A percentile compares a stretch with the other conserved stretches of the same genome.
Conservation (phyloP, 2,888 invertebrate genomes). For the Cheilosia vernalis region DNA sequence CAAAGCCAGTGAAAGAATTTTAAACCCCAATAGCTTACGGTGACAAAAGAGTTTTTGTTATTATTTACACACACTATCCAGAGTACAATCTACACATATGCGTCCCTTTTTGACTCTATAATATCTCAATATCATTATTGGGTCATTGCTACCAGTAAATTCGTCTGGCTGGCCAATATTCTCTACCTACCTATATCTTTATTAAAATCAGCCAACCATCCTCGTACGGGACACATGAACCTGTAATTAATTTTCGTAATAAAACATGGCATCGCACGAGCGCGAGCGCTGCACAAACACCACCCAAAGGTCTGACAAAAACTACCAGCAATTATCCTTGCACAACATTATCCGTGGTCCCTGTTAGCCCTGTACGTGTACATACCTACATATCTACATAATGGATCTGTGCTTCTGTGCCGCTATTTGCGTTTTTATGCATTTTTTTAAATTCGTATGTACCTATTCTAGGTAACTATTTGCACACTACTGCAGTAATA, state of each 20-base stretch:
- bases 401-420: slow-evolving; percentile 14
- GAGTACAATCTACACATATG: not conserved
- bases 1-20: no score
- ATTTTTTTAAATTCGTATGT: slow-evolving; percentile 11
- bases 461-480: slow-evolving; percentile 53
- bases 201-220: not conserved
- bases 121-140: not conserved
- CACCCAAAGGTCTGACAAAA: slow-evolving; percentile 26
- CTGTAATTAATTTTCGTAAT: slow-evolving; percentile 48
- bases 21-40: no score
- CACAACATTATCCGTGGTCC: slow-evolving; percentile 37
- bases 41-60: no score
- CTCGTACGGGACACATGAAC: slow-evolving; percentile 1
- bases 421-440: slow-evolving; percentile 14
- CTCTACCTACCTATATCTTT: not conserved
- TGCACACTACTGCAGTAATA: slow-evolving; percentile 64
- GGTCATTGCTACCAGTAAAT: not conserved
- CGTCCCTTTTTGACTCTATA: not conserved
- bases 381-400: not conserved
- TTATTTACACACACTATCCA: not conserved
- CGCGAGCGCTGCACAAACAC: not conserved
- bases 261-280: slow-evolving; percentile 35
- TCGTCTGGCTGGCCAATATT: slow-evolving; percentile 4
- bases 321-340: slow-evolving; percentile 61
- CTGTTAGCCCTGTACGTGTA: slow-evolving; percentile 34